Base-by-base conservation (phyloP, 2,797 vertebrate species). In the Silurus aristotelis region DNA sequence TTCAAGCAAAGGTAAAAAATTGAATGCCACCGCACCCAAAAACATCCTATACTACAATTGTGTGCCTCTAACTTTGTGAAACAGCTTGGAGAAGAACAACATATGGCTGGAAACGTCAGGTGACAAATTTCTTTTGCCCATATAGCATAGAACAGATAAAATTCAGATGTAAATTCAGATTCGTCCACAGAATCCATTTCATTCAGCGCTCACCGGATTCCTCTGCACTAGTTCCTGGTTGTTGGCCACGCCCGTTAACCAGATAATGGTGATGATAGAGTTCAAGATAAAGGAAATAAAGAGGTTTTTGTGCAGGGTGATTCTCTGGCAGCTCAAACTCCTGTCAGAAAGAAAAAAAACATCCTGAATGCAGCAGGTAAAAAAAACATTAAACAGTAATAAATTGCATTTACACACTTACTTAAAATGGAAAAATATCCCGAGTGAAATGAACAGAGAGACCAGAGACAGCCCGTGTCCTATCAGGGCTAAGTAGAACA, bases 391-490 rank as follows among this genome's bases (percentile, higher is more conserved):
- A 60, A 38, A 52, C 48, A 10, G 48, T 10, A 52, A 52, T 7
- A 52, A 52, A 52, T 52, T 10, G 48, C 48, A 52, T 46, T 46
- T 55, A 38, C 19, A 12, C 27, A 96, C 98, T 96, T 94, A 99
- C 98, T 97, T 99, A 93, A 99, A 99, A 92, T 99, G 97, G 92
- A 97, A 98, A 94, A 99, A 99, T 92, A 99, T 99, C 83, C 93
- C 96, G 38, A 99, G 96, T 22, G 98, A 99, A 91, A 99, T 93
- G 77, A 98, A 92, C 87, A 99, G 94, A 0, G 98, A 98, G 58
- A 93, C 95, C 90, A 99, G 94, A 0, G 98, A 99, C 67, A 99
- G 93, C 43, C 97, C 97, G 0, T 99, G 98, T 92, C 98, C 98
- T 0, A 99, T 99, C 86, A 99, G 96, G 22, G 97, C 95, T 88